A percentile compares a stretch with the other conserved stretches of the same genome.
phyloP scores from a whole-genome alignment of 2,797 vertebrate species.

The Chromis chromis region DNA sequence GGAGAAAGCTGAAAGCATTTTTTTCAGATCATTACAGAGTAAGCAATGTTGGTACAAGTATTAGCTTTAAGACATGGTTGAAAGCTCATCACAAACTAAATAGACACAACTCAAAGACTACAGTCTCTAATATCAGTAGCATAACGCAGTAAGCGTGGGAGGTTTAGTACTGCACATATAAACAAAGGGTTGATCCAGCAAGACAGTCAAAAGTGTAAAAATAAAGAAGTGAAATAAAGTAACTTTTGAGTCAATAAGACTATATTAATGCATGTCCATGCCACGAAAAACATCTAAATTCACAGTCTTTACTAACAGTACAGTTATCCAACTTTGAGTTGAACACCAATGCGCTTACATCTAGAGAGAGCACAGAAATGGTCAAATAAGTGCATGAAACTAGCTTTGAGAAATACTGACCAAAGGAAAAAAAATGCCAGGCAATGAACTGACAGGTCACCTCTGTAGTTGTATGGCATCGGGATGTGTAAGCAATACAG shows the following conservation, averaged over 20 bases:
- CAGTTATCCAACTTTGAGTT: constrained; percentile 92
- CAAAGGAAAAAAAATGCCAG: constrained; percentile 87
- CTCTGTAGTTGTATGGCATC: constrained; percentile 88
- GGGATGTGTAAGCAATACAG: constrained; percentile 86
- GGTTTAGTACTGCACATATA: constrained; percentile 93
- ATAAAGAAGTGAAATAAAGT: constrained; percentile 83
- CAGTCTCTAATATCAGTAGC: constrained; percentile 91
- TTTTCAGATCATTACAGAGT: constrained; percentile 73
- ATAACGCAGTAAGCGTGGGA: constrained; percentile 89
- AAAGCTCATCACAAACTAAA: constrained; percentile 96
- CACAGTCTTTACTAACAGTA: constrained; percentile 94
- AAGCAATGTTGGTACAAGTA: constrained; percentile 91
- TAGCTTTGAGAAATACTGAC: constrained; percentile 90
- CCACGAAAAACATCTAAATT: constrained; percentile 94
- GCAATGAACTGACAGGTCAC: constrained; percentile 89
- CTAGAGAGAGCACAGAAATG: constrained; percentile 95
- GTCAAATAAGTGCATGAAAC: constrained; percentile 95
- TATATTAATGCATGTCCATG: constrained; percentile 98
- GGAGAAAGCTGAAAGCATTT: constrained; percentile 89
- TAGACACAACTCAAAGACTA: constrained; percentile 96
- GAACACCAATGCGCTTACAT: constrained; percentile 97
- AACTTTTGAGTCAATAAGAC: constrained; percentile 86
- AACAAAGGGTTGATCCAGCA: constrained; percentile 89
- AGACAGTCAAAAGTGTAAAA: constrained; percentile 88
- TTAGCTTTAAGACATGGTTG: constrained; percentile 91